Percentiles rank a stretch among this genome's conserved stretches.
Evolutionary conservation across 1,140 invertebrate genomes (phyloP).

Genomic region (Bilobella aurantiaca): DNA sequence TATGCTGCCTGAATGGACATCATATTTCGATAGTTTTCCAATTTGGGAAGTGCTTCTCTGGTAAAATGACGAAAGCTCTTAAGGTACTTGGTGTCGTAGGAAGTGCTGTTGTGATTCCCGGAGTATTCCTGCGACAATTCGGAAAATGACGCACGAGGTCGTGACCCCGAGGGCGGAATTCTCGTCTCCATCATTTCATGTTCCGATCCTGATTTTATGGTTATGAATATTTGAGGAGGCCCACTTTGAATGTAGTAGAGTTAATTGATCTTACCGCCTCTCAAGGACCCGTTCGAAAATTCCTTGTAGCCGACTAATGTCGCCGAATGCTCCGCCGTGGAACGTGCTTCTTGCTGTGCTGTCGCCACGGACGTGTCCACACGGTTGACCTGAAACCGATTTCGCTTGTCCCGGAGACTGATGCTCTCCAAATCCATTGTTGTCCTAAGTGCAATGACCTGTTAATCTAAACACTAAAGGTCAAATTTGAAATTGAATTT

Average conservation of each 20-base stretch:
- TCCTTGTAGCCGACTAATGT: conserved; percentile 19
- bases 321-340: background rate
- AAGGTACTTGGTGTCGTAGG: conserved; percentile 60
- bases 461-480: too few species aligned
- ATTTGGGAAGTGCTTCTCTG: conserved; percentile 69
- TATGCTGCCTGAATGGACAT: conserved; percentile 74
- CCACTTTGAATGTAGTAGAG: too few species aligned
- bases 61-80: conserved; percentile 80
- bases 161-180: conserved; percentile 1
- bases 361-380: conserved; percentile 43
- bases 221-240: too few species aligned
- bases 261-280: too few species aligned
- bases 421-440: conserved; percentile 32
- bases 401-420: conserved; percentile 38
- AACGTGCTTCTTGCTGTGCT: conserved; percentile 21
- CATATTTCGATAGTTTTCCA: conserved; percentile 90
- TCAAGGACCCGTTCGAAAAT: background rate
- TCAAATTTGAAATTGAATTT: too few species aligned
- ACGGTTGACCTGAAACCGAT: conserved; percentile 50
- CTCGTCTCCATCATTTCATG: background rate
- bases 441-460: background rate
- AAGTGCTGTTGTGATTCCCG: conserved; percentile 27
- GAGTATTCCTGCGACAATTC: background rate
- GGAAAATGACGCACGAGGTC: background rate
- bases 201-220: too few species aligned